Conservation (phyloP, 1,140 invertebrate genomes). For the Dendroctonus ponderosae region DNA sequence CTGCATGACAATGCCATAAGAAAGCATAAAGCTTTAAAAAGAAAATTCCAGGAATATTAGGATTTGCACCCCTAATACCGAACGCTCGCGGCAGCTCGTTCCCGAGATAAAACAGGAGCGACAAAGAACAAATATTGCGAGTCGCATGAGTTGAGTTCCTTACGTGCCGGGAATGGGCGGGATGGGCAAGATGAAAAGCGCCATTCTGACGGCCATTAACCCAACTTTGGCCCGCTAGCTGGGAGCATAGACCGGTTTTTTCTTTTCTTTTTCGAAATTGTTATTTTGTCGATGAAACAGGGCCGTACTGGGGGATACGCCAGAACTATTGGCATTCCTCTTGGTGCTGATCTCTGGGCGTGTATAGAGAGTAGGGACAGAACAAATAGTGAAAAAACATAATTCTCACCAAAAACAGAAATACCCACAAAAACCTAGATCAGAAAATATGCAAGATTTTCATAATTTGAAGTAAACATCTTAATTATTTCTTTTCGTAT, state of each 20-base stretch:
- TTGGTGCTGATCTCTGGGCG: too few relatives aligned
- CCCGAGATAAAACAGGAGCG: conserved; percentile 47
- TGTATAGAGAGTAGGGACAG: too few relatives aligned
- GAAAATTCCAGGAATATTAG: conserved; percentile 33
- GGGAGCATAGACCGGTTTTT: conserved; percentile 47
- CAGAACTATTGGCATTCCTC: too few relatives aligned
- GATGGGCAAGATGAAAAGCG: conserved; percentile 50
- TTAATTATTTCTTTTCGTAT: too few relatives aligned
- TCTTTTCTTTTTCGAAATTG: conserved; percentile 33
- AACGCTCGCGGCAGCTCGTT: conserved; percentile 43
- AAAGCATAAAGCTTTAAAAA: conserved; percentile 13
- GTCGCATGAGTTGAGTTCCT: conserved; percentile 51
- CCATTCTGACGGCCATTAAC: conserved; percentile 50
- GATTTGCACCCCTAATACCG: conserved; percentile 44
- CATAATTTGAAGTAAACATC: too few relatives aligned
- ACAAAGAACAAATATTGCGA: conserved; percentile 50
- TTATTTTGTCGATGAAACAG: too few relatives aligned
- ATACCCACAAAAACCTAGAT: too few relatives aligned
- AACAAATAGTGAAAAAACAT: too few relatives aligned
- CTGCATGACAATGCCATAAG: too few relatives aligned
- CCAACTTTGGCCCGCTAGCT: conserved; percentile 38
- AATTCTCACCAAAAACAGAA: too few relatives aligned
- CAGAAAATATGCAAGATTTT: too few relatives aligned
- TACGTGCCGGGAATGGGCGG: conserved; percentile 50
- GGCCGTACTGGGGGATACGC: too few relatives aligned